Conservation (phyloP, 2,888 invertebrate species). For the Pyrrhosoma nymphula region DNA sequence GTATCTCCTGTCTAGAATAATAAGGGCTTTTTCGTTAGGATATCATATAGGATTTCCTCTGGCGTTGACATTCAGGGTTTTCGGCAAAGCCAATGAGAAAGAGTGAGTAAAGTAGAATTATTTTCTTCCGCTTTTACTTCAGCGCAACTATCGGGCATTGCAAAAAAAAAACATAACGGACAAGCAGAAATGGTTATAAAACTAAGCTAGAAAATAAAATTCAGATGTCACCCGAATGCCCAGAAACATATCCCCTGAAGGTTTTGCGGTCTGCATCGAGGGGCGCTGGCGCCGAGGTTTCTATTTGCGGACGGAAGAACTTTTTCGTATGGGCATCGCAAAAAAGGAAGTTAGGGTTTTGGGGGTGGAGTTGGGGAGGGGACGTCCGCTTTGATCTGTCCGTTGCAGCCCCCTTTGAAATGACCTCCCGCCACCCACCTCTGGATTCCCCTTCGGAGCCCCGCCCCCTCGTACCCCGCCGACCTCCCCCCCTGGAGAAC, state of each 20-base stretch:
- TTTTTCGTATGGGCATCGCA: not conserved
- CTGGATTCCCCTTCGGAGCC: not conserved
- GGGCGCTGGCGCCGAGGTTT: not conserved
- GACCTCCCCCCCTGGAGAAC: not conserved
- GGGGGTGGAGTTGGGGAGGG: not conserved
- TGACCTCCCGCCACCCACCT: not conserved
- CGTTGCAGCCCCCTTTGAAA: slow-evolving; percentile 33
- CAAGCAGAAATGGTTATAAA: not conserved
- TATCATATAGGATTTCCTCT: no score
- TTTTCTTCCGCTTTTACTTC: no score
- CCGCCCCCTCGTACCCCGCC: not conserved
- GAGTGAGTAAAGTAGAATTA: no score
- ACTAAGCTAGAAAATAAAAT: not conserved
- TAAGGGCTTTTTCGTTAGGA: no score
- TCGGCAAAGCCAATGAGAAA: no score
- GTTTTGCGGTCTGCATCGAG: not conserved
- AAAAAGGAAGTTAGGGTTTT: not conserved
- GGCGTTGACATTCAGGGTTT: no score
- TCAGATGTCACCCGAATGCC: not conserved
- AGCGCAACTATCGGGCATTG: no score
- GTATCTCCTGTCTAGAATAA: no score
- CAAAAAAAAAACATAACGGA: not conserved
- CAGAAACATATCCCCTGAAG: not conserved
- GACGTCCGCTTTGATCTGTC: slow-evolving; percentile 27
- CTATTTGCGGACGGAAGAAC: not conserved